Percentiles rank a stretch among this genome's conserved stretches.
These are phyloP conservation scores for Eupithecia insigniata DNA, from an alignment of 2,888 invertebrate species.

Conservation along the genomic window DNA sequence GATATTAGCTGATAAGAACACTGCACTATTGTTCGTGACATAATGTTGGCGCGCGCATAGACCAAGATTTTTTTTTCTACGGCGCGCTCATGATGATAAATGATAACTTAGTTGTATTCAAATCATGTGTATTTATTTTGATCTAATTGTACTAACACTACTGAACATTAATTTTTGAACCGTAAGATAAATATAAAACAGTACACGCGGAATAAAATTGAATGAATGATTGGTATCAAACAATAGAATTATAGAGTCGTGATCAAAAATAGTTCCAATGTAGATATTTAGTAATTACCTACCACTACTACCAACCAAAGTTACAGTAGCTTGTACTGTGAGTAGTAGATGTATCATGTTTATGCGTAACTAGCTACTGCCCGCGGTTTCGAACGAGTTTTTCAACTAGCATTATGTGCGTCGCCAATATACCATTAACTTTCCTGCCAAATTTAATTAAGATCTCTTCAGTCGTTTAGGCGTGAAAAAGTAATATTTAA, in stretches of 20 bases:
- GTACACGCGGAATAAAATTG: background rate
- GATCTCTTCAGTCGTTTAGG: too few relatives aligned
- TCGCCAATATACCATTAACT: too few relatives aligned
- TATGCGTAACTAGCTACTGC: too few relatives aligned
- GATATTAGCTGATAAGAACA: conserved; percentile 57
- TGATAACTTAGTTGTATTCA: background rate
- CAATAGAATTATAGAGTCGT: conserved; percentile 6
- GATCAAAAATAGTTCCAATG: background rate
- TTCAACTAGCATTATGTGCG: too few relatives aligned
- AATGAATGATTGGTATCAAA: background rate
- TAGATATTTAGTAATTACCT: background rate
- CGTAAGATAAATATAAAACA: background rate
- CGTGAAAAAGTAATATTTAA: too few relatives aligned
- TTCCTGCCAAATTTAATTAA: too few relatives aligned
- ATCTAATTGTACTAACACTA: background rate
- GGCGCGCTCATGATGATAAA: too few relatives aligned
- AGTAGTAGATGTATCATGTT: background rate
- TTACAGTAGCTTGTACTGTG: background rate
- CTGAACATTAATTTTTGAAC: background rate
- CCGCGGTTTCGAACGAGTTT: too few relatives aligned
- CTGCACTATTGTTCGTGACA: conserved; percentile 48
- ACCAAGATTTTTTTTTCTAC: too few relatives aligned
- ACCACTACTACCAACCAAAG: background rate
- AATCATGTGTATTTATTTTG: background rate
- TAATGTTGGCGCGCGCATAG: conserved; percentile 6